Base-by-base conservation (phyloP, 2,888 invertebrate species). In the Catocala sponsa region DNA sequence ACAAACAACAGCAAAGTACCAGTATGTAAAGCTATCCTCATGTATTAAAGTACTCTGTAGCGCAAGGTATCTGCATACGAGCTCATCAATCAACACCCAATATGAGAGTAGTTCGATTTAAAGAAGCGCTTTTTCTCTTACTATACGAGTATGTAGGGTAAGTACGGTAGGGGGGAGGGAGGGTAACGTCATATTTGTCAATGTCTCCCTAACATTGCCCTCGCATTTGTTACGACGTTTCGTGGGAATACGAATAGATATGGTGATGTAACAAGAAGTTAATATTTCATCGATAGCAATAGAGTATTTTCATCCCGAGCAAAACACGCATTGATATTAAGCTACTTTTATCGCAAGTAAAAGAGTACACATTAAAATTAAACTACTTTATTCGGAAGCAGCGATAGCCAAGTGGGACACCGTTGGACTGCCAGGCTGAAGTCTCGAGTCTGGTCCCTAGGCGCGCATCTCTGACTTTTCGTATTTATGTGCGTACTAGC, bases 121-220 rank as follows among this genome's bases (percentile, higher is more conserved):
- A 81, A 79, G 74, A 77, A 71, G 65, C 69, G 71, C 68, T 78
- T 79, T 78, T 78, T 71, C 71, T 70, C 59, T 6, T 38, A 42
- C 64, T 47, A 63, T 58, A 50, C 55, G 53, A 46, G 35, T 38
- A 35, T 7, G 35, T 7, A 2, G 68, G 13, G 46, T 68, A 70
- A 55, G 62, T 66, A 63, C 61, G 75, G 13, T 48, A 59, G 72
- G 68, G 56, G 62, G 65, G 72, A 70, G 70, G 62, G 65, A 55
- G 75, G 68, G 70, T 69, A 70, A 78, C 55, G 79, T 79, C 83
- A 80, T 83, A 88, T 87, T 85, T 81, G 81, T 88, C 86, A 84
- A 80, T 74, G 88, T 87, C 84, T 52, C 48, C 50, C 65, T 68
- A 76, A 76, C 79, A 81, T 80, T 69, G 79, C 70, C 72, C 57